Percentiles rank a stretch among this genome's conserved stretches.
These are phyloP conservation scores for Malacoraja senta DNA, from an alignment of 2,797 vertebrate genomes.

Conservation along the genomic window DNA sequence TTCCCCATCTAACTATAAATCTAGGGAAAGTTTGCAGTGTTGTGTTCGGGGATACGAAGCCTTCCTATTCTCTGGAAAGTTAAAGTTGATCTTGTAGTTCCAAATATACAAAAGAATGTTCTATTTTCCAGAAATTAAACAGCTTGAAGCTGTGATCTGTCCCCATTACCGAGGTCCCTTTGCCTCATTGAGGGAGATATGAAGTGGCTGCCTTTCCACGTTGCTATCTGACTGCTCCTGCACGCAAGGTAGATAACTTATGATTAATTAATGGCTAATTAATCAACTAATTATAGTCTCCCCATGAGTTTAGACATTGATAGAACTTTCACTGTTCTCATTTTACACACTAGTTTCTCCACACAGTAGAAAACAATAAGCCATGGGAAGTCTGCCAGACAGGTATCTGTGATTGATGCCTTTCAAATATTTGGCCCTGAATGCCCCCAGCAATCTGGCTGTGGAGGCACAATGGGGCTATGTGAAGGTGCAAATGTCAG, in stretches of 20 bases:
- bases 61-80: neutral
- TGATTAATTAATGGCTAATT: constrained; percentile 36
- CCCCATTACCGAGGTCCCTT: constrained; percentile 26
- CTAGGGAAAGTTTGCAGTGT: neutral
- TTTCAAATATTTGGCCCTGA: constrained; percentile 1
- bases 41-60: neutral
- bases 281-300: constrained; percentile 33
- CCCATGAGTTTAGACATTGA: constrained; percentile 36
- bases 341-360: neutral
- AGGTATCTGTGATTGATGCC: constrained; percentile 32
- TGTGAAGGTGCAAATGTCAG: neutral
- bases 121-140: constrained; percentile 26
- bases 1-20: neutral
- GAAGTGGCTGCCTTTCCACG: constrained; percentile 17
- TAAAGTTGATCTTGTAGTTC: neutral
- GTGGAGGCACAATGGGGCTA: neutral
- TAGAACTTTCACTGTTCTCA: constrained; percentile 34
- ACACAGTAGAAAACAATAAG: constrained; percentile 20
- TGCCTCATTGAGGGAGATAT: constrained; percentile 1
- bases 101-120: constrained; percentile 2
- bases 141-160: constrained; percentile 32
- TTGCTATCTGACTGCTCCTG: neutral
- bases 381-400: neutral
- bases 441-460: neutral
- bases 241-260: constrained; percentile 10